Evolutionary conservation across 2,113 vertebrate genomes (phyloP).

Genomic region (Marmota flaviventris): DNA sequence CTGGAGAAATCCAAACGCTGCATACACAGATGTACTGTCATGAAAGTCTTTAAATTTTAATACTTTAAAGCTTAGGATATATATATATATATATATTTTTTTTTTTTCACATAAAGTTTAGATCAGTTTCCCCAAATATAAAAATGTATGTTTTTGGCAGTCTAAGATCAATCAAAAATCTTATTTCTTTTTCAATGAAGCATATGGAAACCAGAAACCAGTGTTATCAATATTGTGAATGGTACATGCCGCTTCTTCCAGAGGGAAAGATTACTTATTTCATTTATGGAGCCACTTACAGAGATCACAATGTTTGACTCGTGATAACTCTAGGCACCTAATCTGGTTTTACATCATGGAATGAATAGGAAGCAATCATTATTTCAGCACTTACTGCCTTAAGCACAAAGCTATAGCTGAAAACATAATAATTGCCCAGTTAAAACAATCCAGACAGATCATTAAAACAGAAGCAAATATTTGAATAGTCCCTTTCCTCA

Average conservation of each 20-base stretch:
- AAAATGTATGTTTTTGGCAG: slow-evolving; percentile 61
- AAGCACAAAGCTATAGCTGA: slow-evolving; percentile 46
- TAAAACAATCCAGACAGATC: background rate
- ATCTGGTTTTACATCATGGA: slow-evolving; percentile 28
- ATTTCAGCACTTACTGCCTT: background rate
- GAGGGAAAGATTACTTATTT: background rate
- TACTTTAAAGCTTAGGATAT: slow-evolving; percentile 65
- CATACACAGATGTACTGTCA: slow-evolving; percentile 39
- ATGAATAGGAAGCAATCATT: slow-evolving; percentile 42
- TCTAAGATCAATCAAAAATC: slow-evolving; percentile 62
- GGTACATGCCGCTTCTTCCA: background rate
- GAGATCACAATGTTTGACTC: slow-evolving; percentile 9
- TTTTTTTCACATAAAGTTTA: slow-evolving; percentile 65
- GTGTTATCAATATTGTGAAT: slow-evolving; percentile 9
- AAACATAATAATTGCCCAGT: background rate
- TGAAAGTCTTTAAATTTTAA: slow-evolving; percentile 67
- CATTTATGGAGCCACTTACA: background rate
- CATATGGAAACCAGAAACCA: slow-evolving; percentile 31
- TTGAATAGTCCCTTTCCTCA: slow-evolving; percentile 24
- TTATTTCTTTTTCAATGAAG: slow-evolving; percentile 56
- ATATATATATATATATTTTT: background rate
- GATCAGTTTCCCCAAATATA: slow-evolving; percentile 81
- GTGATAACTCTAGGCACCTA: background rate
- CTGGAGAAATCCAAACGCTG: slow-evolving; percentile 75
- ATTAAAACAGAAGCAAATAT: slow-evolving; percentile 30